A percentile compares a stretch with the other conserved stretches of the same genome.
Evolutionary conservation across 1,140 invertebrate genomes (phyloP).

Genomic region (Atta cephalotes): DNA sequence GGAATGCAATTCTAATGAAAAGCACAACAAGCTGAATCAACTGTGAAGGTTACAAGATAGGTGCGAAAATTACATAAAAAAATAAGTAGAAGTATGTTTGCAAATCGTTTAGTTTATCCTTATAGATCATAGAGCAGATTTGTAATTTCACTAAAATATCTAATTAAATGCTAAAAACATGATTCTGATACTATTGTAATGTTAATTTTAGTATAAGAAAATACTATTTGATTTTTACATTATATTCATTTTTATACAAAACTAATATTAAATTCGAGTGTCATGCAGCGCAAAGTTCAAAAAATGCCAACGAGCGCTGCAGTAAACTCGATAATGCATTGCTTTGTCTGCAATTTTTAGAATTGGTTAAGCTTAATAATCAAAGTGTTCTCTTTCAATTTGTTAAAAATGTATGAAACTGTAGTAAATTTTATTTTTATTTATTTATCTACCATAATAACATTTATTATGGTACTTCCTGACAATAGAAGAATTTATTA

Average conservation of each 20-base stretch:
- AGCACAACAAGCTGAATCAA: slow-evolving; percentile 26
- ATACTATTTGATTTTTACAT: neutral
- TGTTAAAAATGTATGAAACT: no score
- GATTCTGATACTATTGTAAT: neutral
- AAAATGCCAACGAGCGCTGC: no score
- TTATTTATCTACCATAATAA: no score
- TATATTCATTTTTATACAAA: neutral
- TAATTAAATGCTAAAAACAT: neutral
- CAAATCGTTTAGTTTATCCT: neutral
- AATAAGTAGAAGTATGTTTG: neutral
- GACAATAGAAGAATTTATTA: no score
- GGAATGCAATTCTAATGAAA: slow-evolving; percentile 21
- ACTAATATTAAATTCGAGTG: neutral
- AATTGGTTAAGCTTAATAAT: no score
- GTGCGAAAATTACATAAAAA: neutral
- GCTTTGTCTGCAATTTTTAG: no score
- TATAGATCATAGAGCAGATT: neutral
- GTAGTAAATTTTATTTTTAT: no score
- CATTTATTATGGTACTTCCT: no score
- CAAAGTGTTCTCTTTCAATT: no score
- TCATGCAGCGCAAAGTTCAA: no score
- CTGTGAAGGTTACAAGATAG: slow-evolving; percentile 4
- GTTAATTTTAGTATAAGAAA: neutral
- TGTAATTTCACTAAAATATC: neutral
- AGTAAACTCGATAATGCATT: no score